These are phyloP conservation scores for Cinclus cinclus DNA, from an alignment of 2,113 vertebrate species.

Conservation along the genomic window DNA sequence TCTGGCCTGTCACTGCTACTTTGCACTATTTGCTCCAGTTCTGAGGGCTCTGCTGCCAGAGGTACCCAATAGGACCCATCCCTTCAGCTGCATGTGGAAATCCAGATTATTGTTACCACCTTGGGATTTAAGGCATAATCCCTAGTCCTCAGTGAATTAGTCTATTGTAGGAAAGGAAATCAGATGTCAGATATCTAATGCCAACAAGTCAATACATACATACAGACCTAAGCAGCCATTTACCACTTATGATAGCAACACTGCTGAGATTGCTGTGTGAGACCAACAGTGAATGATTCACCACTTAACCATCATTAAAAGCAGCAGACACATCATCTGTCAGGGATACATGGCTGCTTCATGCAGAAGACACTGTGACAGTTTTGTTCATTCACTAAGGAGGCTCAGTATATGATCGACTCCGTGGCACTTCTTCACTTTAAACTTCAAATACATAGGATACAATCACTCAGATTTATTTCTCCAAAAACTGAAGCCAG, in stretches of 20 bases:
- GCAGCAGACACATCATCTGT: neutral
- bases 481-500: neutral
- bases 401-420: neutral
- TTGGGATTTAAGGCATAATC: neutral
- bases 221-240: neutral
- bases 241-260: neutral
- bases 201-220: neutral
- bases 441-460: neutral
- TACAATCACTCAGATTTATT: neutral
- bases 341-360: neutral
- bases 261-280: neutral
- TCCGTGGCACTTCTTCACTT: neutral
- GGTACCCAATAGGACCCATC: neutral
- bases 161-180: neutral
- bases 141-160: neutral
- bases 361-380: neutral
- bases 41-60: neutral
- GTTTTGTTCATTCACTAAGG: neutral
- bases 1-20: neutral
- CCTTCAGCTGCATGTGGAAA: neutral
- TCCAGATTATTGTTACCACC: neutral
- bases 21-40: neutral
- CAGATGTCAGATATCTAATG: neutral
- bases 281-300: neutral
- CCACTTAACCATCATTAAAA: neutral